A percentile compares a stretch with the other conserved stretches of the same genome.
Conservation (phyloP, 2,113 vertebrate species). For the Varanus salvator region DNA sequence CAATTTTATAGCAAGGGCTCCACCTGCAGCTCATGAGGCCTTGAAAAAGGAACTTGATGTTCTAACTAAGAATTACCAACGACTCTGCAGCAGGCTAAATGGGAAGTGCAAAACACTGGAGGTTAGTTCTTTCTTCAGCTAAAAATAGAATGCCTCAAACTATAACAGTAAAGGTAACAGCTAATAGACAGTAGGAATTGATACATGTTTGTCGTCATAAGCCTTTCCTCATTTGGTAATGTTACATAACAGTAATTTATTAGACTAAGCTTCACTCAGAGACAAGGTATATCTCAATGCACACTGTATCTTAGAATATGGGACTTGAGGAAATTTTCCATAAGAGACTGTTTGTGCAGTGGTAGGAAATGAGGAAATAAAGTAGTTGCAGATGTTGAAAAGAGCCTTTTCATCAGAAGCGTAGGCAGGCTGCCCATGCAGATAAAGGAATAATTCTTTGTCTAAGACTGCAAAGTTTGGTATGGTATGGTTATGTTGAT, state of each 20-base stretch:
- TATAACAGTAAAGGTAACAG: not conserved
- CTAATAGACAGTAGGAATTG: not conserved
- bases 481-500: not conserved
- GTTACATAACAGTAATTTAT: not conserved
- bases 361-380: not conserved
- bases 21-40: conserved; percentile 91
- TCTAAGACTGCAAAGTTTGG: no score
- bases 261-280: not conserved
- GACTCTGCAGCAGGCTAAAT: conserved; percentile 93
- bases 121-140: conserved; percentile 77
- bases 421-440: not conserved
- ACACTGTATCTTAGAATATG: not conserved
- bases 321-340: not conserved
- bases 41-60: conserved; percentile 91
- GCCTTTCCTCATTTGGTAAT: not conserved
- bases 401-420: not conserved
- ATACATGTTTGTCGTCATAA: not conserved
- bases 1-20: conserved; percentile 92
- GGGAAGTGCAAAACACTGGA: conserved; percentile 97
- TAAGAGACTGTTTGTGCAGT: not conserved
- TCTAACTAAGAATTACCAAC: conserved; percentile 91
- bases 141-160: conserved; percentile 34
- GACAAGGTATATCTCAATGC: not conserved
- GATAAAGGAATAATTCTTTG: not conserved
- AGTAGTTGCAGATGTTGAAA: no score